phyloP scores from a whole-genome alignment of 1,140 invertebrate genomes.

The Aphaenogaster rudis region DNA sequence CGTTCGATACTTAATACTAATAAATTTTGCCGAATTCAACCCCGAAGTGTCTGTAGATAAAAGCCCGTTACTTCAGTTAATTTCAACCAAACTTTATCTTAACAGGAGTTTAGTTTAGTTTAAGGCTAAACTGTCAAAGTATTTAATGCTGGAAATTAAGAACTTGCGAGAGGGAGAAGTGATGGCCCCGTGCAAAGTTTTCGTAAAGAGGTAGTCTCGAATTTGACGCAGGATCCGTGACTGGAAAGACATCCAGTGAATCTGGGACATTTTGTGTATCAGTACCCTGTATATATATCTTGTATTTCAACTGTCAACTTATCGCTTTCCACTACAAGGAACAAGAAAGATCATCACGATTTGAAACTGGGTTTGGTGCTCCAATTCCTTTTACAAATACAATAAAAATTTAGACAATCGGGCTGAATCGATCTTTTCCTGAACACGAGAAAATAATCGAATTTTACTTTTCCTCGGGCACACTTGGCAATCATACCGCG shows the following conservation, averaged over 20 bases:
- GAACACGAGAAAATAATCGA: constrained; percentile 56
- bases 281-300: too few species aligned
- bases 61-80: constrained; percentile 19
- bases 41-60: constrained; percentile 4
- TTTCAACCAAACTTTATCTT: constrained; percentile 28
- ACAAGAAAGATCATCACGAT: constrained; percentile 34
- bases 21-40: not conserved
- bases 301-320: constrained; percentile 40
- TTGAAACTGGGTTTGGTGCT: constrained; percentile 19
- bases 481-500: constrained; percentile 43
- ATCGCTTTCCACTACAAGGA: not conserved
- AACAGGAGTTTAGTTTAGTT: constrained; percentile 16
- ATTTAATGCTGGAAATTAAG: constrained; percentile 48
- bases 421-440: constrained; percentile 34
- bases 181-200: constrained; percentile 23
- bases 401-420: constrained; percentile 59
- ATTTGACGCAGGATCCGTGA: constrained; percentile 41
- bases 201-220: not conserved
- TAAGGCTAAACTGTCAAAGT: constrained; percentile 23
- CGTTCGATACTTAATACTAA: constrained; percentile 4
- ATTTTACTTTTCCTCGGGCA: constrained; percentile 41
- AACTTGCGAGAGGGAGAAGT: constrained; percentile 13
- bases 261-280: constrained; percentile 7
- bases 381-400: constrained; percentile 42
- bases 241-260: constrained; percentile 15